Base-by-base conservation (phyloP, 2,113 vertebrate species). In the Mus spicilegus region DNA sequence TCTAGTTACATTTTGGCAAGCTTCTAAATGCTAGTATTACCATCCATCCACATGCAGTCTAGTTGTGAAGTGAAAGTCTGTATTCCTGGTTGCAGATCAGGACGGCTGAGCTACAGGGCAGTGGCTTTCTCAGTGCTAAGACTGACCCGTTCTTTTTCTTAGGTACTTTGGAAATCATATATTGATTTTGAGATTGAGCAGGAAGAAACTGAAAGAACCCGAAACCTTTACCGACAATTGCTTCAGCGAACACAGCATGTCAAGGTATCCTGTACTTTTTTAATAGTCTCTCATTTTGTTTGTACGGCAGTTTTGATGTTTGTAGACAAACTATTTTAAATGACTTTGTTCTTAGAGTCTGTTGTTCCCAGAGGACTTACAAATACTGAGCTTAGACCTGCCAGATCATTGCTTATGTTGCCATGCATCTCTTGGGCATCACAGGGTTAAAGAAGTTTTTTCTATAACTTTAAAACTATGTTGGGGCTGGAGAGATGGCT, bases 91-190 rank as follows among this genome's bases (percentile, higher is more conserved):
- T 93, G 10, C 67, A 33, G 49, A 58, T 92, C 36, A 46, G 75
- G 5, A 70, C 42, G 58, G 54, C n/a, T 95, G 4, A 80, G 36
- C 24, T 22, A 20, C 82, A 54, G 42, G 39, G 6, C 49, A 42
- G 49, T 70, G 86, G 39, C 78, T 92, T 94, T 87, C 51, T 90
- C 49, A 92, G 28, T 94, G 51, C 78, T 88, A 93, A 88, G 72
- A 33, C 39, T 94, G 58, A 95, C 61, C 46, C 61, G 7, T 17
- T 94, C 1, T 85, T 30, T 95, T 96, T 92, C 93, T 86, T 97
- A 99, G 99, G 99, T 99, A 80, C 99, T 99, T 92, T 99, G 99
- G 99, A 99, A 99, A 97, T 99, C 99, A 49, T 99, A 99, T 91
- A 99, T 99, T 92, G 99, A 99, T 97, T 99, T 99, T 98, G 99